A percentile compares a stretch with the other conserved stretches of the same genome.
Conservation (phyloP, 2,888 invertebrate species). For the Heliconius hortense region DNA sequence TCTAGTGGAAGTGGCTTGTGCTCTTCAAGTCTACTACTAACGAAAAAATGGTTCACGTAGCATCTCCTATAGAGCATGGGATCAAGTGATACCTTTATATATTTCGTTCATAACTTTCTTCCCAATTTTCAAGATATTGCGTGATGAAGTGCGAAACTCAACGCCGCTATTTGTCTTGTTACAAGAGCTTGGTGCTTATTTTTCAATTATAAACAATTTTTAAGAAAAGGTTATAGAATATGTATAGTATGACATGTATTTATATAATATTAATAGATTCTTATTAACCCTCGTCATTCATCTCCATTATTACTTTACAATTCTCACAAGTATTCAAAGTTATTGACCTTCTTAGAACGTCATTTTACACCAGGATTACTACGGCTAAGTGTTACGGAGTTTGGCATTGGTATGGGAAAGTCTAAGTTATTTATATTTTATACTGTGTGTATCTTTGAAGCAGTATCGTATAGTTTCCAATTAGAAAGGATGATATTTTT, state of each 20-base stretch:
- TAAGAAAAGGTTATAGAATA: neutral
- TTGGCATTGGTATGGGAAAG: neutral
- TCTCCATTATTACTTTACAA: neutral
- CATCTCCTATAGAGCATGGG: neutral
- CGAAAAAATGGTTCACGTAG: no score
- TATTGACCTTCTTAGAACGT: slow-evolving; percentile 13
- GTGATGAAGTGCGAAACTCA: neutral
- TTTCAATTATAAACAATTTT: no score
- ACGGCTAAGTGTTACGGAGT: neutral
- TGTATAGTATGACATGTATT: neutral
- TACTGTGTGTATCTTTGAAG: neutral
- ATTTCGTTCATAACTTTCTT: neutral
- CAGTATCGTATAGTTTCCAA: no score
- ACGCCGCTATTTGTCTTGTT: neutral
- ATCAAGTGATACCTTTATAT: no score
- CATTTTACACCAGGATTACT: slow-evolving; percentile 4
- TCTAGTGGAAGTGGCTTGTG: no score
- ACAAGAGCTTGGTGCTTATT: neutral
- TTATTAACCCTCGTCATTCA: neutral
- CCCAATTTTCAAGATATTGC: neutral
- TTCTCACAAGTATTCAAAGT: neutral
- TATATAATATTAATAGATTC: neutral
- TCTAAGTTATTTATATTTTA: neutral
- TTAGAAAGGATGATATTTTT: no score
- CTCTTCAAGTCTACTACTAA: no score